Percentiles rank a stretch among this genome's conserved stretches.
phyloP scores from a whole-genome alignment of 2,797 vertebrate species.

The Tauraco hartlaubi region DNA sequence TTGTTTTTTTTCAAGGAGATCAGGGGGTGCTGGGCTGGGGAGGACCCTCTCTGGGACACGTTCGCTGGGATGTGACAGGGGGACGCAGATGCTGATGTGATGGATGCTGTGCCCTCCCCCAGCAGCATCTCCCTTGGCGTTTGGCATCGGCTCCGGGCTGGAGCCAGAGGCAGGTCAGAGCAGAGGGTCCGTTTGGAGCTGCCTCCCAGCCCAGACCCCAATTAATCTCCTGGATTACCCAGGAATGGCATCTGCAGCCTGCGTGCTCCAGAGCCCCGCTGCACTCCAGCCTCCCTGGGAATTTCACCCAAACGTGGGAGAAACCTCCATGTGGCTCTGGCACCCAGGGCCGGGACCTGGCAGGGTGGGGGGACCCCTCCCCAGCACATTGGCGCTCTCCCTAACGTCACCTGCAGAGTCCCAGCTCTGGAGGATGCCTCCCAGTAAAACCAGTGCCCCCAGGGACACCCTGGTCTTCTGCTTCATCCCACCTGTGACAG shows the following conservation, averaged over 20 bases:
- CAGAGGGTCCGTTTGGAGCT: constrained; percentile 48
- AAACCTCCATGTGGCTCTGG: neutral
- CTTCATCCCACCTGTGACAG: neutral
- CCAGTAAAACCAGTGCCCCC: neutral
- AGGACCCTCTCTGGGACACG: neutral
- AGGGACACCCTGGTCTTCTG: neutral
- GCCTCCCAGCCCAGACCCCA: constrained; percentile 48
- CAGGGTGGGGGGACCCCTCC: neutral
- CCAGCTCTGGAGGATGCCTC: neutral
- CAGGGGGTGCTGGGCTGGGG: rapidly evolving
- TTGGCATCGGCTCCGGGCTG: neutral
- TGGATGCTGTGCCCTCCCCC: neutral
- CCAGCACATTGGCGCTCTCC: neutral
- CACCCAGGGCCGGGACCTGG: rapidly evolving
- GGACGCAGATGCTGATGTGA: neutral
- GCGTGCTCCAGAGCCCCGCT: neutral
- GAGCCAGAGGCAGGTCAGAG: neutral
- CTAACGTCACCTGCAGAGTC: neutral
- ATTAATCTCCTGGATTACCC: constrained; percentile 72
- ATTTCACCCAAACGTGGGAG: neutral
- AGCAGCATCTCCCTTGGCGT: neutral
- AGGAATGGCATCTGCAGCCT: constrained; percentile 64
- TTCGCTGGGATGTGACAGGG: neutral
- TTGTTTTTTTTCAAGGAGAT: neutral
- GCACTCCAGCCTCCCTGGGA: neutral